Evolutionary conservation across 2,797 vertebrate genomes (phyloP), one percentile per base, ranked within the genome.

Genomic region (Catamblyrhynchus diadema): DNA sequence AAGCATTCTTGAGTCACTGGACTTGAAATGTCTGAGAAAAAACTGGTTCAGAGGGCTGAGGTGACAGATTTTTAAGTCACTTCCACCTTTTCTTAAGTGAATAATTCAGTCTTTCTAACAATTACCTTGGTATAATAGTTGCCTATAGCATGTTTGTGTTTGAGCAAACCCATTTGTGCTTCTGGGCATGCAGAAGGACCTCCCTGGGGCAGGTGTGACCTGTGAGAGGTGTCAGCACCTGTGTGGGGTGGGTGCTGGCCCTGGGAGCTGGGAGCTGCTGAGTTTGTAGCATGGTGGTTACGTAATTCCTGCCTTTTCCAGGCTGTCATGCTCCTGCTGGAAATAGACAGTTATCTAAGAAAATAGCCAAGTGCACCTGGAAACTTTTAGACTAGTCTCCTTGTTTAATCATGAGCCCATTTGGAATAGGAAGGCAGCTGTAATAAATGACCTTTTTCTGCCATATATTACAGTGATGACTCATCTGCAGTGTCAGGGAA

Each of bases 301-400:
- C 2, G 12, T 85, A 65, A 96, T 83, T 78, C 44, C 0, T 74
- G 81, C 86, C 65, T 96, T 61, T 95, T 69, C 86, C 91, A 89
- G 91, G 17, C 81, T 81, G 64, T 90, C 90, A 32, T 47, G 86
- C 57, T 94, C 1, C 0, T 85, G 85, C 89, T 95, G 74, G 75
- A 95, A 94, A 94, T 20, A 94, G 69, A 74, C 72, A 1, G 6
- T 88, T 96, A 95, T 88, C 95, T 94, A 60, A 95, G 90, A 95
- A 96, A 93, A 81, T 16, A 88, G 73, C 54, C 41, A 75, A 93
- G 86, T 81, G 94, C 91, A 97, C 95, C 96, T 97, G 96, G 94
- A 96, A 96, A 93, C 88, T 95, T 95, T 93, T 72, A 91, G 86
- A 60, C 79, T 64, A 44, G 94, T 57, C 88, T 96, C 81, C 69